These are phyloP conservation scores for Astropecten irregularis DNA, from an alignment of 53 echinoderm and acorn worm species.

Conservation along the genomic window DNA sequence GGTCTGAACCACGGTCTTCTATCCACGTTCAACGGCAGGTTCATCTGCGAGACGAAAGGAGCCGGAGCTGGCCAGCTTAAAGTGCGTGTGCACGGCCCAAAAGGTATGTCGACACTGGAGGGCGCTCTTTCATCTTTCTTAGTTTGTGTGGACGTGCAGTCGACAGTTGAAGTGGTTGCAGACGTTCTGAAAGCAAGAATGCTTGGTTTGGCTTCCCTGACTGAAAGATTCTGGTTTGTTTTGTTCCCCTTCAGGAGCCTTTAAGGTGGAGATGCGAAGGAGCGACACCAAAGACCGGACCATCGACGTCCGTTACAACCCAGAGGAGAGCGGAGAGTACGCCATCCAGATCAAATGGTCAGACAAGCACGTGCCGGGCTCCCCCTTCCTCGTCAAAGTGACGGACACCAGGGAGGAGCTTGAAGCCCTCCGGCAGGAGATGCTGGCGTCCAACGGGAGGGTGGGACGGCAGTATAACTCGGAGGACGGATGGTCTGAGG, in stretches of 20 bases:
- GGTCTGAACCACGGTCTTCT: constrained; percentile 92
- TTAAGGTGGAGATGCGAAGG: constrained; percentile 89
- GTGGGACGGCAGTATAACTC: constrained; percentile 15
- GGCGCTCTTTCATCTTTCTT: too few species aligned
- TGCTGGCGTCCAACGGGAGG: constrained; percentile 52
- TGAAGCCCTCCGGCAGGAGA: constrained; percentile 54
- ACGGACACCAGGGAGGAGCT: constrained; percentile 78
- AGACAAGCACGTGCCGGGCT: constrained; percentile 90
- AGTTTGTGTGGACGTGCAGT: too few species aligned
- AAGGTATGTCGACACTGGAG: constrained; percentile 67
- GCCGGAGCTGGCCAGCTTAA: constrained; percentile 98
- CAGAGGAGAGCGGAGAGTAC: constrained; percentile 84
- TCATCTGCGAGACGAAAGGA: constrained; percentile 96
- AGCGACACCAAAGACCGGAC: constrained; percentile 86
- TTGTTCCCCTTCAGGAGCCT: constrained; percentile 78
- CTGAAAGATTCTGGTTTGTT: too few species aligned
- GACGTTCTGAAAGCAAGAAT: too few species aligned
- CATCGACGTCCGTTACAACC: constrained; percentile 90
- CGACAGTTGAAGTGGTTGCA: too few species aligned
- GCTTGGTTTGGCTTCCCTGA: too few species aligned
- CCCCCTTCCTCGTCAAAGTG: constrained; percentile 82
- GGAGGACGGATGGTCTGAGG: constrained; percentile 78
- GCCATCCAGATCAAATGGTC: constrained; percentile 97
- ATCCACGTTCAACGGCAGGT: constrained; percentile 79
- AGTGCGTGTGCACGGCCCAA: constrained; percentile 94